Evolutionary conservation across 1,140 invertebrate genomes (phyloP).

Genomic region (Lasioglossum baleicum): DNA sequence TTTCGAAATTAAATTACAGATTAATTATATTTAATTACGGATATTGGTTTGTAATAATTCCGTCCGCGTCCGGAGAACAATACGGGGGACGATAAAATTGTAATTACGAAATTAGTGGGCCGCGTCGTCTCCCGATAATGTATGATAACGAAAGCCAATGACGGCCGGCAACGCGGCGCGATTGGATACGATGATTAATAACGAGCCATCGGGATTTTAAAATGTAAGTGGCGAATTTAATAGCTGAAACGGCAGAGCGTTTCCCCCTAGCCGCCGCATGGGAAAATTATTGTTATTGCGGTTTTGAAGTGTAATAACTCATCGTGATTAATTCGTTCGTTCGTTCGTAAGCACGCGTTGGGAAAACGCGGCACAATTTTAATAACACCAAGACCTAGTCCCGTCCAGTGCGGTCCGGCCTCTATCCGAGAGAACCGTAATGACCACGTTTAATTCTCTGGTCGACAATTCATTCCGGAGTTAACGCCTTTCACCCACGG

Average conservation of each 20-base stretch:
- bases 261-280: neutral
- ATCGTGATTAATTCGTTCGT: constrained; percentile 35
- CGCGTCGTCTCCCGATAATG: neutral
- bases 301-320: constrained; percentile 54
- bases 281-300: constrained; percentile 54
- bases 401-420: too few species aligned
- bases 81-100: neutral
- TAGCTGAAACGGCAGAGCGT: constrained; percentile 15
- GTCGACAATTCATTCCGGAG: neutral
- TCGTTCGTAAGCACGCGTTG: neutral
- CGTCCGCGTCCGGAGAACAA: neutral
- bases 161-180: constrained; percentile 5
- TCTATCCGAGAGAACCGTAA: neutral
- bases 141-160: constrained; percentile 27
- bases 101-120: constrained; percentile 15
- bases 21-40: neutral
- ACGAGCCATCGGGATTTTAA: constrained; percentile 30
- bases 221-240: constrained; percentile 48
- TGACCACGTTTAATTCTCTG: constrained; percentile 16
- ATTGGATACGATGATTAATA: constrained; percentile 47
- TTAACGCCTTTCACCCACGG: neutral
- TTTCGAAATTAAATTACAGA: neutral
- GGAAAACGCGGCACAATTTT: constrained; percentile 29
- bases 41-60: neutral
- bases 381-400: constrained; percentile 24